Conservation (phyloP, 2,888 invertebrate species). For the Luperina testacea region DNA sequence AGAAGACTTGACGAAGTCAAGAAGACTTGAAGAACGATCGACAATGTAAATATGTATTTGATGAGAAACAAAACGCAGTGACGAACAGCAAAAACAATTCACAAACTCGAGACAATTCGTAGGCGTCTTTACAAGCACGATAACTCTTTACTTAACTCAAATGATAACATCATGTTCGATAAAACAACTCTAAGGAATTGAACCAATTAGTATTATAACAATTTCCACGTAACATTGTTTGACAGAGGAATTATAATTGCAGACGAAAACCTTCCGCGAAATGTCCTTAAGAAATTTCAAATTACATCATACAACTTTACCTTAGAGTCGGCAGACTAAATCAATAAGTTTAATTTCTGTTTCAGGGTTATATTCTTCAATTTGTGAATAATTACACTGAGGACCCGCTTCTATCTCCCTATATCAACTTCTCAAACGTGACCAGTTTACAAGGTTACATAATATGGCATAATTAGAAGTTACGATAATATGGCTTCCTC, state of each 20-base stretch:
- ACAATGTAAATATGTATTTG: not conserved
- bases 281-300: slow-evolving; percentile 70
- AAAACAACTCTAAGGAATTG: slow-evolving; percentile 48
- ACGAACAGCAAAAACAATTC: slow-evolving; percentile 7
- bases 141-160: slow-evolving; percentile 28
- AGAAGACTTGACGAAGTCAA: not conserved
- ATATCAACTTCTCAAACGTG: slow-evolving; percentile 62
- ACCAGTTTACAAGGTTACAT: slow-evolving; percentile 61
- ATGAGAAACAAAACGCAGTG: not conserved
- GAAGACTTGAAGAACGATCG: not conserved
- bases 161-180: slow-evolving; percentile 52
- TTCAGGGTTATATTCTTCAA: slow-evolving; percentile 67
- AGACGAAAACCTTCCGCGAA: slow-evolving; percentile 65
- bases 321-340: slow-evolving; percentile 67
- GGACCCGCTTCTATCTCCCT: slow-evolving; percentile 45
- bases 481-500: slow-evolving; percentile 29
- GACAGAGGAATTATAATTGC: slow-evolving; percentile 66
- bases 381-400: slow-evolving; percentile 69
- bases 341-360: slow-evolving; percentile 70
- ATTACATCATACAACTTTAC: slow-evolving; percentile 71
- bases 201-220: slow-evolving; percentile 61
- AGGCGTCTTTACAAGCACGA: slow-evolving; percentile 3
- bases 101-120: not conserved
- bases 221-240: slow-evolving; percentile 64
- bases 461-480: slow-evolving; percentile 56